Evolutionary conservation across 1,140 invertebrate species (phyloP).

Genomic region (Cotesia glomerata): DNA sequence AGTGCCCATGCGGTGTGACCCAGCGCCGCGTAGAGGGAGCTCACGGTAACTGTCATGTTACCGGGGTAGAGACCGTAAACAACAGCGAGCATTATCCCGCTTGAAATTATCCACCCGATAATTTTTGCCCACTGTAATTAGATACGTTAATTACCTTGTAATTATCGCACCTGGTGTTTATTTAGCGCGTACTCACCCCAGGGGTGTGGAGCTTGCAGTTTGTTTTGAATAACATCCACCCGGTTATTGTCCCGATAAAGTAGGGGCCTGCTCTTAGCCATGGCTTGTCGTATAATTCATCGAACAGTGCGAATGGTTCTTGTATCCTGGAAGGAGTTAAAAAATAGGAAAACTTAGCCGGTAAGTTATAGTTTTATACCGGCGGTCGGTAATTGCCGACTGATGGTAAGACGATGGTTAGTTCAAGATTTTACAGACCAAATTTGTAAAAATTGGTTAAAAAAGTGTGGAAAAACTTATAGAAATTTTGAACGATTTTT

Average conservation of each 20-base stretch:
- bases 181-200: constrained; percentile 52
- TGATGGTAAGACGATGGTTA: too few relatives aligned
- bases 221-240: constrained; percentile 75
- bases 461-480: too few relatives aligned
- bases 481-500: too few relatives aligned
- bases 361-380: not conserved
- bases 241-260: constrained; percentile 78
- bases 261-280: constrained; percentile 84
- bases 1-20: constrained; percentile 77
- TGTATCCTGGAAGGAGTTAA: constrained; percentile 63
- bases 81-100: constrained; percentile 68
- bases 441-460: too few relatives aligned
- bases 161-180: not conserved
- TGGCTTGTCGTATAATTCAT: constrained; percentile 83
- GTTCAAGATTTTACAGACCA: too few relatives aligned
- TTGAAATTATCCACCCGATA: constrained; percentile 69
- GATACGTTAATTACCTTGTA: not conserved
- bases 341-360: not conserved
- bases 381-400: not conserved
- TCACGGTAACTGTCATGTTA: constrained; percentile 70
- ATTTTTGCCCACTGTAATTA: constrained; percentile 43
- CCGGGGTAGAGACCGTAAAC: constrained; percentile 80
- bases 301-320: constrained; percentile 82
- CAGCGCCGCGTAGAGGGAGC: constrained; percentile 65
- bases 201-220: constrained; percentile 72